Evolutionary conservation across 2,888 invertebrate species (phyloP), one percentile per base, ranked within the genome.

Genomic region (Plutella xylostella): DNA sequence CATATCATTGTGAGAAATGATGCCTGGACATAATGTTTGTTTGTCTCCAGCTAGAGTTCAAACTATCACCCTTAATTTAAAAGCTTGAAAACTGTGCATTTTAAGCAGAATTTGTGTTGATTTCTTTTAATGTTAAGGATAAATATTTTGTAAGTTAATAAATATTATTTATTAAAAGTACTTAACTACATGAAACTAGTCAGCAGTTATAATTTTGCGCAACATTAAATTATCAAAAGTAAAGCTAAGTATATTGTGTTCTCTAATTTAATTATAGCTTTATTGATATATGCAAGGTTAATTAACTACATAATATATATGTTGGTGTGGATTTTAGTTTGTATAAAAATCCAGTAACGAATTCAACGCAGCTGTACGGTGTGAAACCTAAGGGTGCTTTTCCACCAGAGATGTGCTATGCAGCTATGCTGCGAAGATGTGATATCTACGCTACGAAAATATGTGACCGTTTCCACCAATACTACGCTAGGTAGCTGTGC

Each of bases 181-280:
- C 85, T 84, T 85, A 85, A 79, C 71, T 79, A 80, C 75, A 80
- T 75, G 74, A 72, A 78, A 83, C 85, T 85, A 85, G 85, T 85
- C 85, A 85, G 52, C 53, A 55, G 77, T 78, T 82, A 78, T 78
- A 72, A 73, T 74, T 83, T 84, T 85, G 83, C 79, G 82, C 82
- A 82, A 84, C 76, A 73, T 77, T 75, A 78, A 77, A 72, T 68
- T 59, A 52, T 50, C 63, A 63, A 58, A 64, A 61, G 57, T 75
- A 77, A 74, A 72, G 77, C 74, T 75, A 72, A 71, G 69, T 53
- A 52, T 71, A 68, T 74, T 77, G 80, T 82, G 80, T 82, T 82
- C 77, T 78, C 65, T 79, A 77, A 73, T 75, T 79, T 79, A 79
- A 74, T 66, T 56, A 61, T 83, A 80, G 80, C 43, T 63, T 72